Evolutionary conservation across 2,113 vertebrate genomes (phyloP), one percentile per base, ranked within the genome.

Genomic region (Muscicapa adusta): DNA sequence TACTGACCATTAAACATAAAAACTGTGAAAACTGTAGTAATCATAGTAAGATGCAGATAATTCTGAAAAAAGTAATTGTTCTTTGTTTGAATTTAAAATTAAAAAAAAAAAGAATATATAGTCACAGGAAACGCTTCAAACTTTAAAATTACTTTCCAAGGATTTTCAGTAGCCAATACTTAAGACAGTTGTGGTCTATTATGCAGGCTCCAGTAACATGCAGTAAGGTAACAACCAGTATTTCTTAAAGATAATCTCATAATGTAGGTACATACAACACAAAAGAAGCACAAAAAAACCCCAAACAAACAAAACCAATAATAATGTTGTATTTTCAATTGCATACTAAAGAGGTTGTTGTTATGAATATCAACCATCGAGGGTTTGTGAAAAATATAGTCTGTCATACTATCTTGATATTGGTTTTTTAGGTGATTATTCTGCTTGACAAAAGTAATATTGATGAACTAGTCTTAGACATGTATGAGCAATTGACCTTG

Each of bases 381-480:
- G 19, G 25, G 9, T 82, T 91, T 94, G 48, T 53, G 48, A 91
- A 88, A 94, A 93, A 85, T 71, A 31, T 2, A 47, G 6, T 87
- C 53, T 78, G 43, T 74, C 61, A 71, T 67, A 75, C 14, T 56
- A 18, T 24, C 10, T 72, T 72, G 36, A 56, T 88, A 42, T 8
- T 75, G 10, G 0, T 45, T 81, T 89, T 94, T 79, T 14, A 50
- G 40, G 33, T 57, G 33, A 31, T 80, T 94, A 45, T 79, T 82
- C 60, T 85, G 11, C 50, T 83, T 91, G 82, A 61, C 33, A 76
- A 88, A 93, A 85, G 22, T 91, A 76, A 65, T 95, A 80, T 70
- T 90, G 71, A 83, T 70, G 22, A 42, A 57, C 57, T 82, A 61
- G 31, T 53, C 13, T 68, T 60, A 85, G n/a, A 60, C 75, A 72